phyloP scores from a whole-genome alignment of 2,113 vertebrate genomes.

The Crocuta crocuta region DNA sequence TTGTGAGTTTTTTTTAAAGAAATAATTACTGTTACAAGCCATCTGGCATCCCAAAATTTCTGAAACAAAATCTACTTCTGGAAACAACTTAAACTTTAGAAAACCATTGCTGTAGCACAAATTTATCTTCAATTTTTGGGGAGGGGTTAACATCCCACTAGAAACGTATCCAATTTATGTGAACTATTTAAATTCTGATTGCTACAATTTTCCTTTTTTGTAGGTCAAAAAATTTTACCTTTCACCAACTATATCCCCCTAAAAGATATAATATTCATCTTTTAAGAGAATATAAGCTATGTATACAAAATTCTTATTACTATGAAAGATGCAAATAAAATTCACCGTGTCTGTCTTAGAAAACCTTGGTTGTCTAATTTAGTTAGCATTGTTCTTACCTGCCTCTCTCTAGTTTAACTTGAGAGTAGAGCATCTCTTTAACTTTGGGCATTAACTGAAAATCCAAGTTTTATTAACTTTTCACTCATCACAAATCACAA shows the following conservation, averaged over 20 bases:
- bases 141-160: not conserved
- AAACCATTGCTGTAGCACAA: not conserved
- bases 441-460: not conserved
- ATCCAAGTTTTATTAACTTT: not conserved
- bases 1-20: not conserved
- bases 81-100: not conserved
- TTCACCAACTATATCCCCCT: not conserved
- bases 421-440: not conserved
- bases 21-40: conserved; percentile 16
- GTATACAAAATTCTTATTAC: not conserved
- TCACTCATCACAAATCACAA: not conserved
- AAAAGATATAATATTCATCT: not conserved
- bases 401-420: not conserved
- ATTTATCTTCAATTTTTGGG: not conserved
- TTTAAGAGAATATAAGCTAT: not conserved
- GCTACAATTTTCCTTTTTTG: not conserved
- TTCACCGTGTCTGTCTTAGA: not conserved
- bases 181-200: not conserved
- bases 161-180: not conserved
- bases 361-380: not conserved
- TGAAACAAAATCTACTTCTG: conserved; percentile 21
- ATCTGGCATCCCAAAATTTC: not conserved
- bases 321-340: not conserved
- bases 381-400: not conserved
- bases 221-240: not conserved